Base-by-base conservation (phyloP, 2,888 invertebrate species). In the Aquatica leii region DNA sequence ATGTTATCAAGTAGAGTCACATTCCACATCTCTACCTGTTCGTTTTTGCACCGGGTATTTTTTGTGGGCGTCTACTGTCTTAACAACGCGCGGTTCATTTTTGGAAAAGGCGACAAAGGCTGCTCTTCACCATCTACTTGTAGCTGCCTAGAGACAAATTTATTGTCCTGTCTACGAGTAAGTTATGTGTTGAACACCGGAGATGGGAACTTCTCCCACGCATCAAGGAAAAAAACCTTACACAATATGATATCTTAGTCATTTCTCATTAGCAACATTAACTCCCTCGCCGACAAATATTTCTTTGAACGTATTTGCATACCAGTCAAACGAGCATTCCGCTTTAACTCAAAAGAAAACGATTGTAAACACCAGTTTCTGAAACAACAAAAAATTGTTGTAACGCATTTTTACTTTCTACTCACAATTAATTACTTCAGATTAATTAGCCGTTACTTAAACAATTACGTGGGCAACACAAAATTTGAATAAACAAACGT, bases 71-170 rank as follows among this genome's bases (percentile, higher is more conserved):
- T 70, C 70, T 65, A 64, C 63, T 66, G 70, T 67, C 65, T 68
- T 69, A 69, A 66, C 69, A 68, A 60, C 68, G 69, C 55, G 71
- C 74, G 73, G 74, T 72, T 74, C 71, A 74, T 74, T 73, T 73
- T 69, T 65, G 71, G 69, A 67, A 68, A 66, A 67, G 69, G 67
- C 57, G 62, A 72, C 72, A 72, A 71, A 73, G 70, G 69, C 72
- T 71, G 69, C 67, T 74, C 71, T 69, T 72, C 73, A 72, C 73
- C 68, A 74, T 72, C 74, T 70, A 67, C 69, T 75, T 71, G 73
- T 74, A 71, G 67, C 72, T 67, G 74, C 73, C 75, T 70, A 72
- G 72, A 72, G 76, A 77, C 77, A 76, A 77, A 78, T 78, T 78
- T 78, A 78, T 78, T 72, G 77, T 73, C 73, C 71, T 73, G 74